Conservation (phyloP, 2,797 vertebrate genomes). For the Rallus crepitans region DNA sequence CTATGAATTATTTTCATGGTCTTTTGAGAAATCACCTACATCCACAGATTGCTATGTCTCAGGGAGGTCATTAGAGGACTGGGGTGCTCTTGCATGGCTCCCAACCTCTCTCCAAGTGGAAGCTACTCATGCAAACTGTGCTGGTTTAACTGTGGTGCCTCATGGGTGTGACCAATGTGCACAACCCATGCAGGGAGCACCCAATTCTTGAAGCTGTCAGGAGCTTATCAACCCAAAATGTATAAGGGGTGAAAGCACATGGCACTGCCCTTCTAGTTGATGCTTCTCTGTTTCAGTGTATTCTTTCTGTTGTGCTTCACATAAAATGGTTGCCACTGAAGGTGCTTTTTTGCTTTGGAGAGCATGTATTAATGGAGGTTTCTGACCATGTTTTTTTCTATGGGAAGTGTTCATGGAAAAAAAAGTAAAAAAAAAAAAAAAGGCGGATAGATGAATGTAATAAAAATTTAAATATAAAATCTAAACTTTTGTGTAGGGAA, state of each 20-base stretch:
- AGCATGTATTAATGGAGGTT: neutral
- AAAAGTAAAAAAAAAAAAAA: neutral
- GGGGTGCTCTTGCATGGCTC: neutral
- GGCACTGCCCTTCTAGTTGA: neutral
- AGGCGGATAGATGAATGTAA: neutral
- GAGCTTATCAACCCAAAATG: neutral
- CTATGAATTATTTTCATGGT: neutral
- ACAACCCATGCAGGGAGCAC: neutral
- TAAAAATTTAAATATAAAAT: neutral
- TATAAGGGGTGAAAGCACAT: neutral
- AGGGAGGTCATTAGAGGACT: neutral
- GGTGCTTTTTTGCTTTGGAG: neutral
- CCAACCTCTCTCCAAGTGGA: neutral
- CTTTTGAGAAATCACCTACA: neutral
- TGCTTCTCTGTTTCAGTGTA: neutral
- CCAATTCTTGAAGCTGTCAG: neutral
- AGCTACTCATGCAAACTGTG: neutral
- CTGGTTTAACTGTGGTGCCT: neutral
- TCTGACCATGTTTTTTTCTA: neutral
- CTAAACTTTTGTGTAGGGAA: conserved; percentile 1
- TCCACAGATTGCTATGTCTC: fast-evolving
- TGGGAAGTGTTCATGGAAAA: neutral
- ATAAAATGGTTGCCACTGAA: neutral
- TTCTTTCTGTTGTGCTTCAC: neutral
- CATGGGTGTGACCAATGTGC: neutral